Evolutionary conservation across 1,140 invertebrate genomes (phyloP).

Genomic region (Diachasmimorpha longicaudata): DNA sequence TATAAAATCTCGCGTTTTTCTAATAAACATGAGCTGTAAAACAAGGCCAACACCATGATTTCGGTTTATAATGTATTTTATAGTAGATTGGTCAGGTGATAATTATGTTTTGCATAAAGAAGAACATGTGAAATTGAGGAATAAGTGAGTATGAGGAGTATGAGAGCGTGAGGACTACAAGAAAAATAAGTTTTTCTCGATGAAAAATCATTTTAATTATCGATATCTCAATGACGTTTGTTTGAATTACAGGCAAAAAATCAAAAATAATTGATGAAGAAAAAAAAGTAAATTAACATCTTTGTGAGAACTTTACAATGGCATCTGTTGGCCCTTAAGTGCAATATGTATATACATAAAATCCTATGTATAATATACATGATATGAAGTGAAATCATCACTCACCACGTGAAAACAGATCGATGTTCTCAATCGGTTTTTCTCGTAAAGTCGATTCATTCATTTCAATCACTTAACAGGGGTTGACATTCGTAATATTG

Average conservation of each 20-base stretch:
- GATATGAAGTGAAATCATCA: neutral
- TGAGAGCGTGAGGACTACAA: no score
- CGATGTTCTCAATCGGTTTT: neutral
- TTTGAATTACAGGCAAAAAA: slow-evolving; percentile 26
- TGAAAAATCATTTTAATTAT: slow-evolving; percentile 19
- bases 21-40: no score
- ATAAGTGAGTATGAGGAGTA: no score
- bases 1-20: no score
- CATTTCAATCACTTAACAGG: neutral
- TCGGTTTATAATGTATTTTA: no score
- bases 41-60: no score
- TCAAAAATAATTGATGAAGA: slow-evolving; percentile 15
- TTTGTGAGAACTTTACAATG: slow-evolving; percentile 25
- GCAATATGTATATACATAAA: slow-evolving; percentile 22
- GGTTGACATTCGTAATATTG: neutral
- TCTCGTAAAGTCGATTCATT: neutral
- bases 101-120: no score
- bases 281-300: neutral
- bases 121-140: no score
- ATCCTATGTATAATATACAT: slow-evolving; percentile 15
- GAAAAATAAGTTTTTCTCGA: neutral
- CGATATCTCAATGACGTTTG: slow-evolving; percentile 20
- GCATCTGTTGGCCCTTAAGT: neutral
- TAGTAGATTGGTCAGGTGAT: no score
- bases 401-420: neutral